These are phyloP conservation scores for Anneissia japonica DNA, from an alignment of 35 echinoderm and acorn worm genomes.

Conservation along the genomic window DNA sequence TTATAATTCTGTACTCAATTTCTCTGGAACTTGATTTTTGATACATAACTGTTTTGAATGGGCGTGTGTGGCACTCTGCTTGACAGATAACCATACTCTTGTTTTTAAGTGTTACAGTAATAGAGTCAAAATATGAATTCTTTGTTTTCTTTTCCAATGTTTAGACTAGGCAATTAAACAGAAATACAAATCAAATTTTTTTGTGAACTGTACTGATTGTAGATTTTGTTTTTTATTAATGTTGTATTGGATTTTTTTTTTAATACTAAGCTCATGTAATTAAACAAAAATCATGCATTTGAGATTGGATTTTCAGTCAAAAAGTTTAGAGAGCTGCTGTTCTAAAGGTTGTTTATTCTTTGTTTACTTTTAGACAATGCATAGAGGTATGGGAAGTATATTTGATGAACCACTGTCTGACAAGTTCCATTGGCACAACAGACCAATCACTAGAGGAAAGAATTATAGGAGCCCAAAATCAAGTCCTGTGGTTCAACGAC, in stretches of 20 bases:
- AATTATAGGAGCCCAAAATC: neutral
- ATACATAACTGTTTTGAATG: too few species aligned
- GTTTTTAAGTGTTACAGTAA: too few species aligned
- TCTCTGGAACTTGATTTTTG: too few species aligned
- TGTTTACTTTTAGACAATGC: conserved; percentile 15
- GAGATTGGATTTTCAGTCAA: neutral
- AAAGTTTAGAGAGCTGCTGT: neutral
- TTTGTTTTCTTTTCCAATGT: too few species aligned
- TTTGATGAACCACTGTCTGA: neutral
- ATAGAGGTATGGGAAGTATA: neutral
- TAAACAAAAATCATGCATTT: neutral
- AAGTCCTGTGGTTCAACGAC: conserved; percentile 1
- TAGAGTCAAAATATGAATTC: too few species aligned
- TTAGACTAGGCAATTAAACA: too few species aligned
- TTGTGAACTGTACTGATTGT: too few species aligned
- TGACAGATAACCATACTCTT: too few species aligned
- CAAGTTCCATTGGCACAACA: conserved; percentile 20
- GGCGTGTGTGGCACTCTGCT: too few species aligned
- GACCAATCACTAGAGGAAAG: conserved; percentile 3
- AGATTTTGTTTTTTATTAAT: too few species aligned
- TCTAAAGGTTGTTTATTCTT: conserved; percentile 8
- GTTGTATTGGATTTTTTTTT: neutral
- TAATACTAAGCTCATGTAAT: neutral
- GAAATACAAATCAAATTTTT: too few species aligned
- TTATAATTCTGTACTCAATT: too few species aligned